Conservation (phyloP, 2,797 vertebrate species). For the Avahi laniger region DNA sequence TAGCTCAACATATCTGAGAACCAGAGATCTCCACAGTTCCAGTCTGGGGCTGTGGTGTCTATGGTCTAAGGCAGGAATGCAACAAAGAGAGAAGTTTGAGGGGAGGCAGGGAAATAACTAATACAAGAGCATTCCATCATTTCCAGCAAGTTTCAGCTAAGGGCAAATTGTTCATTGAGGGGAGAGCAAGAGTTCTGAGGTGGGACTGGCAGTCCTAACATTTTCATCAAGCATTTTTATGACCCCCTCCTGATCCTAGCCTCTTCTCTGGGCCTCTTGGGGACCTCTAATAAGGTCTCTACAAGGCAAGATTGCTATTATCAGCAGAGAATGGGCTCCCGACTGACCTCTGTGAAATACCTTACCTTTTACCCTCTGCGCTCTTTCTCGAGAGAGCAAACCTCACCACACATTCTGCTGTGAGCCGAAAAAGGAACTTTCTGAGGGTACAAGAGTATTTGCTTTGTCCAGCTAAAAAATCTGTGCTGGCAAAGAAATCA, state of each 20-base stretch:
- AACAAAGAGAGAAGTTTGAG: background rate
- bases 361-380: background rate
- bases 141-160: background rate
- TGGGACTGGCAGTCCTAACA: background rate
- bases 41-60: background rate
- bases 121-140: background rate
- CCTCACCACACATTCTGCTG: background rate
- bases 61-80: background rate
- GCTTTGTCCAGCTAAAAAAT: background rate
- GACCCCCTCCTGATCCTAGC: background rate
- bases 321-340: background rate
- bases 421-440: background rate
- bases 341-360: background rate
- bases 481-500: constrained; percentile 38
- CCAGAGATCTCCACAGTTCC: background rate
- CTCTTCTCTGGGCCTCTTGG: background rate
- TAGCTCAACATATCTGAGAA: background rate
- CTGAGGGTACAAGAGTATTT: background rate
- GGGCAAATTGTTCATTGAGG: background rate
- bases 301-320: background rate
- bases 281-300: background rate
- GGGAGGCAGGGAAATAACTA: background rate
- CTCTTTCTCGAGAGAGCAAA: background rate
- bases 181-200: background rate
- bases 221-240: background rate